phyloP scores from a whole-genome alignment of 2,888 invertebrate genomes.

The Pristionchus japonicus region DNA sequence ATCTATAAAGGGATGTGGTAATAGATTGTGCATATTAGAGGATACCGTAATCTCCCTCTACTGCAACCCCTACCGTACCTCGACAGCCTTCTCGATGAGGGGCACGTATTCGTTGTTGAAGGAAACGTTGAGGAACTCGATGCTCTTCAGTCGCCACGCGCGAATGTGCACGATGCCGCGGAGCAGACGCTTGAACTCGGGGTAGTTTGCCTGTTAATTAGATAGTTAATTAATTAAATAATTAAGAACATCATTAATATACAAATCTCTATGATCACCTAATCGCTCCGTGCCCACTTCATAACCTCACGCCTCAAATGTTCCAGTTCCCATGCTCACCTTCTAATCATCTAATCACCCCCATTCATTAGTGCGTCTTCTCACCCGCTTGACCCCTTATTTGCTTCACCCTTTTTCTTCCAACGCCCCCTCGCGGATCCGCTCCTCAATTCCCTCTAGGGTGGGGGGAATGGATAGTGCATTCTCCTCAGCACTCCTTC shows the following conservation, averaged over 20 bases:
- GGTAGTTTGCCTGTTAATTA: slow-evolving; percentile 55
- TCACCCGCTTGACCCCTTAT: no score
- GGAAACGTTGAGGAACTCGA: slow-evolving; percentile 64
- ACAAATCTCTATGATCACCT: not conserved
- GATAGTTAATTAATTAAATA: not conserved
- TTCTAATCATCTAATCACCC: slow-evolving; percentile 5
- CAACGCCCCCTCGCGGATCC: not conserved
- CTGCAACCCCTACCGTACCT: slow-evolving; percentile 45
- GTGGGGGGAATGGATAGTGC: not conserved
- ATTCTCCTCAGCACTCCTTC: not conserved
- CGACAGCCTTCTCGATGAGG: slow-evolving; percentile 62
- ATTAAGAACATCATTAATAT: not conserved
- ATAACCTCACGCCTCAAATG: not conserved
- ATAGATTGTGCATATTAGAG: not conserved
- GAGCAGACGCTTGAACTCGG: slow-evolving; percentile 56
- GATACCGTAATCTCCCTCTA: not conserved
- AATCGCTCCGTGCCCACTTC: not conserved
- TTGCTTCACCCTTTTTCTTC: not conserved
- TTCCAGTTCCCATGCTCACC: not conserved
- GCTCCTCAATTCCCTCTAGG: not conserved
- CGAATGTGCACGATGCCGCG: slow-evolving; percentile 61
- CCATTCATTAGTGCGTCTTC: not conserved
- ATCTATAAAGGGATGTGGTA: slow-evolving; percentile 50
- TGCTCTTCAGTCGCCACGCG: slow-evolving; percentile 63
- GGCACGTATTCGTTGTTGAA: slow-evolving; percentile 62